A percentile compares a stretch with the other conserved stretches of the same genome.
Evolutionary conservation across 1,140 invertebrate genomes (phyloP).

Genomic region (Matsumurasca onukii): DNA sequence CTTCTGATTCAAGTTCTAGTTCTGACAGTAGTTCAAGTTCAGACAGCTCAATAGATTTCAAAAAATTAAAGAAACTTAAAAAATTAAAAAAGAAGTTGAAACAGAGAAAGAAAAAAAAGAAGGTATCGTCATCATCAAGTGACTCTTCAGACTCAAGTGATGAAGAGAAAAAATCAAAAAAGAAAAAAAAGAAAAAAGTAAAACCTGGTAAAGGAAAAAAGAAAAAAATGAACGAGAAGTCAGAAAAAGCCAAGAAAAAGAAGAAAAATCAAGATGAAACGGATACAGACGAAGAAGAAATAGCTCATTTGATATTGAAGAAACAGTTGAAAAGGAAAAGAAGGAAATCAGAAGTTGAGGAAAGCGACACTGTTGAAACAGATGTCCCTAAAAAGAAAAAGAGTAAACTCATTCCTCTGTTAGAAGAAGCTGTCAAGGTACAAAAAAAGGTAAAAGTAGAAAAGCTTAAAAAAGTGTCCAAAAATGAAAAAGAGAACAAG

Average conservation of each 20-base stretch:
- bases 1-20: constrained; percentile 24
- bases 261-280: constrained; percentile 8
- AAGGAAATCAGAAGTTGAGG: neutral
- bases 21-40: constrained; percentile 28
- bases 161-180: constrained; percentile 15
- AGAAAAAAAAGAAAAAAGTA: constrained; percentile 20
- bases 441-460: constrained; percentile 3
- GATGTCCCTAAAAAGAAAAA: constrained; percentile 24
- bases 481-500: constrained; percentile 23
- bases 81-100: constrained; percentile 26
- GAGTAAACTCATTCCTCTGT: constrained; percentile 3
- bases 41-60: constrained; percentile 32
- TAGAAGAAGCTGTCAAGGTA: neutral
- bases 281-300: neutral
- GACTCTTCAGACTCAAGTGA: constrained; percentile 28
- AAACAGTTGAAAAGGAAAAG: constrained; percentile 17
- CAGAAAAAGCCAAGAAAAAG: neutral
- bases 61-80: constrained; percentile 34
- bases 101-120: constrained; percentile 29
- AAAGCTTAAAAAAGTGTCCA: constrained; percentile 10
- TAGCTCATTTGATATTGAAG: constrained; percentile 7
- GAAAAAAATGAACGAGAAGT: constrained; percentile 24
- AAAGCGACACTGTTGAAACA: constrained; percentile 1
- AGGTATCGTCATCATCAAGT: neutral
- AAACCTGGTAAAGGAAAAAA: constrained; percentile 24